Evolutionary conservation across 2,797 vertebrate genomes (phyloP).

Genomic region (Pterois miles): DNA sequence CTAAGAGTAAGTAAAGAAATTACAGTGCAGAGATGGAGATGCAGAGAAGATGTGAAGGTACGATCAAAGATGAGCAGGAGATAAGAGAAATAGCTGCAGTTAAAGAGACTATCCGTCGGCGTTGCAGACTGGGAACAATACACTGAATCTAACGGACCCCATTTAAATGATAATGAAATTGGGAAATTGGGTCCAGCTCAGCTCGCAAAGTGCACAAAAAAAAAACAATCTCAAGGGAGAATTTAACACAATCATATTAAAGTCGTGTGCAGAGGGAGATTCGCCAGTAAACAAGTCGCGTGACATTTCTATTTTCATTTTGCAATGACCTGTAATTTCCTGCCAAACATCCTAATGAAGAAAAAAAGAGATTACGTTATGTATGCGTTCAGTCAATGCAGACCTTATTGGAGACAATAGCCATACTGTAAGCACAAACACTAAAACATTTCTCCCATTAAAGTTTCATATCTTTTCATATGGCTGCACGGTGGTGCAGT

Average conservation of each 20-base stretch:
- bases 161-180: slow-evolving; percentile 66
- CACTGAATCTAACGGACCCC: background rate
- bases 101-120: background rate
- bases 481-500: too few relatives aligned
- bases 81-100: slow-evolving; percentile 22
- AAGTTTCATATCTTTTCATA: background rate
- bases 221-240: slow-evolving; percentile 12
- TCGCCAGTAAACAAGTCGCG: slow-evolving; percentile 30
- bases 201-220: background rate
- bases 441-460: background rate
- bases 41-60: slow-evolving; percentile 1
- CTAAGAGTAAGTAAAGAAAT: background rate
- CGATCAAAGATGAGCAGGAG: slow-evolving; percentile 27
- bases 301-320: slow-evolving; percentile 43
- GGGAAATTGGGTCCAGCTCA: background rate
- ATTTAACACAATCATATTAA: slow-evolving; percentile 25
- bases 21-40: background rate
- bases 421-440: background rate
- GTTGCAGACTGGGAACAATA: slow-evolving; percentile 6
- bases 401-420: background rate
- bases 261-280: slow-evolving; percentile 4
- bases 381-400: background rate
- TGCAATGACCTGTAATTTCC: slow-evolving; percentile 37
- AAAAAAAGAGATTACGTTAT: background rate
- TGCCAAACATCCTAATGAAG: slow-evolving; percentile 14